phyloP scores from a whole-genome alignment of 2,888 invertebrate genomes.

The Cerastoderma edule region DNA sequence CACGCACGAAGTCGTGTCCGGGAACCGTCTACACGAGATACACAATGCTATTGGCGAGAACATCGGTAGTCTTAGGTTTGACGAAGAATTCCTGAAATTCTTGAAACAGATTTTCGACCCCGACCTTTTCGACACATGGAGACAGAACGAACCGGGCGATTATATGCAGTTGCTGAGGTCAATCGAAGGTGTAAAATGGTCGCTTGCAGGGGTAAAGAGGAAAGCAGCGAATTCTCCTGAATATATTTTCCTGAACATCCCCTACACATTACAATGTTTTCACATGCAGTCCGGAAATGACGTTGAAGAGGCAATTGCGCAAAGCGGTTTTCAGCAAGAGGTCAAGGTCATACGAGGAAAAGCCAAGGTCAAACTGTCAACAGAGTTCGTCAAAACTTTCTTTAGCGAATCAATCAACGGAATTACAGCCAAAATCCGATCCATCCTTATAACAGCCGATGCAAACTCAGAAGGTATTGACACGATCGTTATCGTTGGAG shows the following conservation, averaged over 20 bases:
- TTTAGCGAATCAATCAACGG: conserved; percentile 24
- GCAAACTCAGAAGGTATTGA: conserved; percentile 2
- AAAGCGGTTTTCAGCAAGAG: background rate
- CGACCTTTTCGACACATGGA: conserved; percentile 1
- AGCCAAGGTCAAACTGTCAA: conserved; percentile 22
- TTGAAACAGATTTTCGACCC: conserved; percentile 21
- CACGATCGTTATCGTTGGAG: conserved; percentile 31
- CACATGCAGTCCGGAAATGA: background rate
- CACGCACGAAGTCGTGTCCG: conserved; percentile 6
- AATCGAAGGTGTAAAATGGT: conserved; percentile 31
- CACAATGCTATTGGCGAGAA: conserved; percentile 22
- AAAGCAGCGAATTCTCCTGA: background rate
- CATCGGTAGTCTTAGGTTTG: conserved; percentile 29
- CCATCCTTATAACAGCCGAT: background rate
- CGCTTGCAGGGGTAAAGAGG: background rate
- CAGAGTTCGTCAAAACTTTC: conserved; percentile 13
- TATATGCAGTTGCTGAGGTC: conserved; percentile 25
- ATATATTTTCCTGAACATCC: conserved; percentile 18
- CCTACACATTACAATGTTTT: conserved; percentile 10
- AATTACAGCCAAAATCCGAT: conserved; percentile 13
- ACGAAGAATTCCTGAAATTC: conserved; percentile 21
- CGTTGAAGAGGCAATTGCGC: conserved; percentile 5
- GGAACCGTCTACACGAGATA: conserved; percentile 23
- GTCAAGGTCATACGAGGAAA: conserved; percentile 8
- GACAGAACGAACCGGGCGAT: conserved; percentile 5